phyloP scores from a whole-genome alignment of 2,113 vertebrate species.

The Strix aluco region DNA sequence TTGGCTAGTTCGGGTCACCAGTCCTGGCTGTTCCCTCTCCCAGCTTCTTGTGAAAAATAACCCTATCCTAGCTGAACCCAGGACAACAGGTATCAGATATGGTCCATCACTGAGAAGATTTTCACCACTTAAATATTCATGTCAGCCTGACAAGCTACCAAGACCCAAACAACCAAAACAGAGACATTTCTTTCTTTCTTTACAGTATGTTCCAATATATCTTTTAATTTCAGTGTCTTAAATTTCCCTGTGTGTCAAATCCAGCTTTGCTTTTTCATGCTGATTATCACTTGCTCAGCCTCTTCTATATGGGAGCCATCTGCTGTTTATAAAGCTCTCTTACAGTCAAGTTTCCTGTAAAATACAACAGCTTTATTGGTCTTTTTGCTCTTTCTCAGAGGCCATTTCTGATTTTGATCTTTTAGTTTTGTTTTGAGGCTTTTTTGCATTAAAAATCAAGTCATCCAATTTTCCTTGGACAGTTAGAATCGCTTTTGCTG shows the following conservation, averaged over 20 bases:
- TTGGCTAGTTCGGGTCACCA: too few relatives aligned
- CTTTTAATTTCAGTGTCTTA: conserved; percentile 33
- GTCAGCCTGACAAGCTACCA: neutral
- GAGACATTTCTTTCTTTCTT: neutral
- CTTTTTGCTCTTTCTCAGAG: neutral
- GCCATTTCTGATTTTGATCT: neutral
- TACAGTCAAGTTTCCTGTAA: conserved; percentile 68
- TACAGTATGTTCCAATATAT: conserved; percentile 6
- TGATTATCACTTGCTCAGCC: conserved; percentile 70
- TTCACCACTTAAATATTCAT: neutral
- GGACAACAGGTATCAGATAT: too few relatives aligned
- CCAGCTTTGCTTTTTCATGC: conserved; percentile 26
- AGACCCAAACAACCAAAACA: neutral
- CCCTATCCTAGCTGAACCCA: too few relatives aligned
- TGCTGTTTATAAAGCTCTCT: conserved; percentile 72
- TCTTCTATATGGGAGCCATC: conserved; percentile 74
- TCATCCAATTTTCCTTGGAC: neutral
- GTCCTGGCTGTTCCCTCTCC: too few relatives aligned
- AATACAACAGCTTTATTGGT: conserved; percentile 17
- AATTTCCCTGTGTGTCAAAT: conserved; percentile 30
- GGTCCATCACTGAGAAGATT: neutral
- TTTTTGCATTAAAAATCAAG: neutral
- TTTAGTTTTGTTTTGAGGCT: neutral
- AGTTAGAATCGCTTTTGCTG: neutral
- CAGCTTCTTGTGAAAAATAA: too few relatives aligned